phyloP scores from a whole-genome alignment of 1,140 invertebrate species.

The Catajapyx aquilonaris region DNA sequence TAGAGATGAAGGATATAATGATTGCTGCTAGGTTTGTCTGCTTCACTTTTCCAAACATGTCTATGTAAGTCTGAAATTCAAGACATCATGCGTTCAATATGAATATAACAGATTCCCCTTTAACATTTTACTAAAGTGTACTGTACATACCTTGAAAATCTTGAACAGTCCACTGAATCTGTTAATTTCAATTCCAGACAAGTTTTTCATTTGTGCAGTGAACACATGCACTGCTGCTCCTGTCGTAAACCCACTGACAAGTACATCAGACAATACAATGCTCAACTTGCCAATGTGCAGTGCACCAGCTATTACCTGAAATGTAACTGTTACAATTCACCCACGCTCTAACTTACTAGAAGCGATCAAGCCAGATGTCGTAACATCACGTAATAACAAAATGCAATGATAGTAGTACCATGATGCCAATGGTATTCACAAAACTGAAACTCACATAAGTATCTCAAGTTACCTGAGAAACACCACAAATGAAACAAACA shows the following conservation, averaged over 20 bases:
- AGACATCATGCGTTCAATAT: conserved; percentile 6
- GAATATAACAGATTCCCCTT: neutral
- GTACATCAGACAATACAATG: conserved; percentile 63
- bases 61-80: conserved; percentile 40
- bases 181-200: conserved; percentile 47
- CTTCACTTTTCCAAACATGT: conserved; percentile 34
- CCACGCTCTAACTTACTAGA: too few relatives aligned
- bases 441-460: too few relatives aligned
- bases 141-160: conserved; percentile 28
- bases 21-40: conserved; percentile 40
- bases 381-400: too few relatives aligned
- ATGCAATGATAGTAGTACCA: too few relatives aligned
- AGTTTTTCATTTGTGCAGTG: conserved; percentile 72
- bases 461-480: too few relatives aligned
- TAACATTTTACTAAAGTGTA: neutral
- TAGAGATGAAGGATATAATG: conserved; percentile 44
- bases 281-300: conserved; percentile 61
- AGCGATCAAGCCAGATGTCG: too few relatives aligned
- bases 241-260: conserved; percentile 80
- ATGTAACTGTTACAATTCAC: too few relatives aligned
- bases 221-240: conserved; percentile 75
- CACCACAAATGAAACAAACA: too few relatives aligned
- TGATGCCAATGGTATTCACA: too few relatives aligned
- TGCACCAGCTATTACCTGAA: too few relatives aligned
- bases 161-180: conserved; percentile 47